Conservation (phyloP, 30 jellyfish, hydroid and myxozoan species). For the Morbakka virulenta region DNA sequence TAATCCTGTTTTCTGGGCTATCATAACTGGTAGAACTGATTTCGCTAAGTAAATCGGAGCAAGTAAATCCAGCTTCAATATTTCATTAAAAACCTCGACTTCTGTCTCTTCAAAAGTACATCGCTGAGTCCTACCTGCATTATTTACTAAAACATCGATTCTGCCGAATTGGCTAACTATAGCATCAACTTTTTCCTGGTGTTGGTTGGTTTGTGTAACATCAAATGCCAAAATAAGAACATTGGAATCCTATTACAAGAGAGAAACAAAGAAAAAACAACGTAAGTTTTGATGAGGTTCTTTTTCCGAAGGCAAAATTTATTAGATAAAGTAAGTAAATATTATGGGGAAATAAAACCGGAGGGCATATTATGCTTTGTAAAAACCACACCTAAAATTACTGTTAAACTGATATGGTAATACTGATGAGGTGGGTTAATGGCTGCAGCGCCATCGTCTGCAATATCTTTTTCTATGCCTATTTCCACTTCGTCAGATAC, state of each 20-base stretch:
- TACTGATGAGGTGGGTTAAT: too few species aligned
- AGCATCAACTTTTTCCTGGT: not conserved
- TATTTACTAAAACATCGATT: not conserved
- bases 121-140: not conserved
- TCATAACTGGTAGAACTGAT: slow-evolving; percentile 31
- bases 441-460: too few species aligned
- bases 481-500: too few species aligned
- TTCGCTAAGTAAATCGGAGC: slow-evolving; percentile 22
- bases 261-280: too few species aligned
- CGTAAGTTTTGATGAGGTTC: too few species aligned
- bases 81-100: not conserved
- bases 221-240: not conserved
- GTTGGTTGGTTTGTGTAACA: not conserved
- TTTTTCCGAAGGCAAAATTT: too few species aligned
- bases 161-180: not conserved
- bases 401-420: too few species aligned
- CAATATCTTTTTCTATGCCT: too few species aligned
- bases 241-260: not conserved
- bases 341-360: too few species aligned
- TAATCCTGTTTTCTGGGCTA: slow-evolving; percentile 20
- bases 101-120: not conserved
- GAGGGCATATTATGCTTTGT: too few species aligned
- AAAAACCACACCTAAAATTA: too few species aligned
- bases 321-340: too few species aligned
- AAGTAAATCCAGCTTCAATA: slow-evolving; percentile 6